Evolutionary conservation across 2,888 invertebrate genomes (phyloP), one percentile per base, ranked within the genome.

Genomic region (Acanthoscelides obtectus): DNA sequence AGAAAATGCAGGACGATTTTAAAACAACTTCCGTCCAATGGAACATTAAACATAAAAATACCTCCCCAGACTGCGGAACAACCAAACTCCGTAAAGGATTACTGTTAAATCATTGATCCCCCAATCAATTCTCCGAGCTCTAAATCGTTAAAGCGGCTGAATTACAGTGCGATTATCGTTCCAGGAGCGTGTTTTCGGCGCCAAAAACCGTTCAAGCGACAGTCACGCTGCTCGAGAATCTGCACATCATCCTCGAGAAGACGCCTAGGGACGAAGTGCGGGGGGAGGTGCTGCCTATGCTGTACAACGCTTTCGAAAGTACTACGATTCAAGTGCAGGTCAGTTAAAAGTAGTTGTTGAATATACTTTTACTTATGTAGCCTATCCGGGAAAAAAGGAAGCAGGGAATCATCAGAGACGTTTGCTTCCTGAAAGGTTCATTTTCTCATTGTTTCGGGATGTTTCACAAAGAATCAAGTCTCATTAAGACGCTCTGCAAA

Each of bases 311-410:
- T 22, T 92, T 98, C 81, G 97, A 98, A 80, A 95, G 94, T 81
- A 92, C 93, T 72, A 94, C 94, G 72, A 92, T 94, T 77, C 95
- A 95, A 87, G 94, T 96, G 74, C 96, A 97, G 93, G 97, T 97
- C 85, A 80, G 71, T n/a, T n/a, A n/a, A n/a, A n/a, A n/a, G n/a
- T n/a, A n/a, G n/a, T n/a, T n/a, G n/a, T n/a, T n/a, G n/a, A n/a
- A n/a, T n/a, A n/a, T n/a, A n/a, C n/a, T n/a, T n/a, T n/a, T n/a
- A n/a, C n/a, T n/a, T n/a, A n/a, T n/a, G n/a, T n/a, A n/a, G n/a
- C n/a, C n/a, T n/a, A n/a, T n/a, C n/a, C n/a, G n/a, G n/a, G n/a
- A n/a, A n/a, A n/a, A n/a, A n/a, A n/a, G n/a, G n/a, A n/a, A n/a
- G n/a, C n/a, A n/a, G n/a, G n/a, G n/a, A n/a, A n/a, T n/a, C n/a